Percentiles rank a stretch among this genome's conserved stretches.
These are phyloP conservation scores for Drosophila ambigua DNA, from an alignment of 1,140 invertebrate species.

Conservation along the genomic window DNA sequence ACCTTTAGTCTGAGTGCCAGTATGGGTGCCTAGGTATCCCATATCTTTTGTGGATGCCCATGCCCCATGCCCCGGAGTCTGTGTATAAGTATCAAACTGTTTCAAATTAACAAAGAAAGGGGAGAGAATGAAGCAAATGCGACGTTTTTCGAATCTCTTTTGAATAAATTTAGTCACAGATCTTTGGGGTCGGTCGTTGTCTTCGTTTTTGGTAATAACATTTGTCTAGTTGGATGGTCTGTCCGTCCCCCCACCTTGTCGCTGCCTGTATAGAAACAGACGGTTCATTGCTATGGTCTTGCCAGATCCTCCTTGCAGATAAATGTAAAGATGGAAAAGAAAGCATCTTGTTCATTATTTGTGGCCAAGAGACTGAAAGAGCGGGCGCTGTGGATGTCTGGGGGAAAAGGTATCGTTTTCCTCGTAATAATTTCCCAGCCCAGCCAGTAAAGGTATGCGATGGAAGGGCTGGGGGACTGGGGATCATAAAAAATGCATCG, in stretches of 20 bases:
- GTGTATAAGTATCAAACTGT: conserved; percentile 46
- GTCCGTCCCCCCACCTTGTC: conserved; percentile 24
- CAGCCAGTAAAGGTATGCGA: conserved; percentile 21
- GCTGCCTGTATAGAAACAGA: conserved; percentile 13
- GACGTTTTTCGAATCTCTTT: conserved; percentile 75
- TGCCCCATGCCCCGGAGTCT: conserved; percentile 3
- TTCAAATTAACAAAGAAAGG: conserved; percentile 70
- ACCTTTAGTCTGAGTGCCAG: conserved; percentile 30
- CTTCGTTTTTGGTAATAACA: conserved; percentile 76
- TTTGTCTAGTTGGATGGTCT: conserved; percentile 65
- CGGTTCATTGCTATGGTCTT: neutral
- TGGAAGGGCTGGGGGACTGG: neutral
- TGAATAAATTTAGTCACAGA: conserved; percentile 82
- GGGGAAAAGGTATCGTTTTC: conserved; percentile 75
- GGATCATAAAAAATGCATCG: conserved; percentile 68
- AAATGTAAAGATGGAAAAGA: conserved; percentile 60
- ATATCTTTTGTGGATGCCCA: conserved; percentile 50
- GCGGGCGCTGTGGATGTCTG: conserved; percentile 4
- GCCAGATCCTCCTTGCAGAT: conserved; percentile 69
- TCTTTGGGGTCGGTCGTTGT: conserved; percentile 64
- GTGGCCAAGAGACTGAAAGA: conserved; percentile 1
- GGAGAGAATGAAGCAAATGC: conserved; percentile 49
- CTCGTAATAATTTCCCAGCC: conserved; percentile 77
- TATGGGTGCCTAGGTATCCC: conserved; percentile 29
- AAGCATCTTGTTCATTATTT: conserved; percentile 77